These are phyloP conservation scores for Urocitellus parryii DNA, from an alignment of 2,113 vertebrate genomes.

Conservation along the genomic window DNA sequence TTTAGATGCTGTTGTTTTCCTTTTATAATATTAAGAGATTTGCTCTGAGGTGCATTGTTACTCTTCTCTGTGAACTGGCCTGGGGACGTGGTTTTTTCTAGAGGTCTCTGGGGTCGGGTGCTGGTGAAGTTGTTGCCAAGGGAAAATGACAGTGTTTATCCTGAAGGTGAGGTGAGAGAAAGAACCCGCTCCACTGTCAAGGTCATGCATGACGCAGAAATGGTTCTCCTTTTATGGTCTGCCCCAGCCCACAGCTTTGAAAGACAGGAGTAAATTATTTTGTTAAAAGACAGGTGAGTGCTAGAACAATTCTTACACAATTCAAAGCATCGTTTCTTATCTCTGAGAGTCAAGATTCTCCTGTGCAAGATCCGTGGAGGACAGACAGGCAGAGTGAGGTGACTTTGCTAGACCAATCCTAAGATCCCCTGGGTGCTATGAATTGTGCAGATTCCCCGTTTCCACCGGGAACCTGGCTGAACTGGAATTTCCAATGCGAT, in stretches of 20 bases:
- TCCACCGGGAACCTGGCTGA: neutral
- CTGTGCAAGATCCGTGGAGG: neutral
- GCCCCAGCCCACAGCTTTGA: neutral
- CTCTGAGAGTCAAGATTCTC: neutral
- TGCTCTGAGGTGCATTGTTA: neutral
- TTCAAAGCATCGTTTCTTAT: neutral
- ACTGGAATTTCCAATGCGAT: neutral
- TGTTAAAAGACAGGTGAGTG: neutral
- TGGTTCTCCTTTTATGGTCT: neutral
- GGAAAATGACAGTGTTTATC: constrained; percentile 15
- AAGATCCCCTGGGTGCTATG: neutral
- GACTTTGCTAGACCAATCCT: neutral
- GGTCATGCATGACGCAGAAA: neutral
- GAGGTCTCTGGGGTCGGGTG: neutral
- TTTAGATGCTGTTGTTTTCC: constrained; percentile 58
- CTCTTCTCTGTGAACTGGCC: neutral
- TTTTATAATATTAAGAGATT: constrained; percentile 53
- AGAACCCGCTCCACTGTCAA: neutral
- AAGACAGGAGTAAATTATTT: neutral
- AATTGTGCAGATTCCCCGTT: neutral
- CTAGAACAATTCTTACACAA: neutral
- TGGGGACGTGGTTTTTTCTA: neutral
- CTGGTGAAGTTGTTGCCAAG: constrained; percentile 3
- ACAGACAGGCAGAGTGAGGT: neutral
- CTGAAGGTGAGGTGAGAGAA: constrained; percentile 25